Percentiles rank a stretch among this genome's conserved stretches.
These are phyloP conservation scores for Eulemur mongoz DNA, from an alignment of 2,797 vertebrate species.

Conservation along the genomic window DNA sequence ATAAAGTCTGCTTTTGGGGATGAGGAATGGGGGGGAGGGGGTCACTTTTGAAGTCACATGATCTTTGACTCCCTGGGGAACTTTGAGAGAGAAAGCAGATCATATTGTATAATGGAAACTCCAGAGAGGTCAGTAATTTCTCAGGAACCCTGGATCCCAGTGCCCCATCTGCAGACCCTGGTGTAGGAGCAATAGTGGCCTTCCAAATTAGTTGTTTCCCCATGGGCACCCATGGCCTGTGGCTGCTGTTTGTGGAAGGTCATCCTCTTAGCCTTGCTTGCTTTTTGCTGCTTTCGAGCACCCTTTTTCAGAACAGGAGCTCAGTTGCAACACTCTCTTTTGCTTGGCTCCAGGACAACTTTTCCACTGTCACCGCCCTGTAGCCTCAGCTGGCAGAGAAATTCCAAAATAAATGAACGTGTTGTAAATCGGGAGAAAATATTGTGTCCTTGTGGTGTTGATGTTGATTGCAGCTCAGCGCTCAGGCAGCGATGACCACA, in stretches of 20 bases:
- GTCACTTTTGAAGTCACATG: neutral
- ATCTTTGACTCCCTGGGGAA: neutral
- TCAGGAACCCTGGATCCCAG: neutral
- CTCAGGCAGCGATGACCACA: conserved; percentile 82
- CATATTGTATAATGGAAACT: neutral
- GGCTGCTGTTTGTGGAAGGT: conserved; percentile 63
- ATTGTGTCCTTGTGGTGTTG: conserved; percentile 87
- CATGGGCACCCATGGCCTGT: neutral
- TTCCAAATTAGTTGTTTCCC: neutral
- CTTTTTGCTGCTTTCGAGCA: conserved; percentile 79
- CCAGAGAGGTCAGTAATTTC: neutral
- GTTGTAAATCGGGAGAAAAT: conserved; percentile 88
- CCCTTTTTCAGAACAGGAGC: conserved; percentile 82
- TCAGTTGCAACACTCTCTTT: conserved; percentile 86
- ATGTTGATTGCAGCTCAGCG: conserved; percentile 86
- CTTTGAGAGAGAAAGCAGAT: conserved; percentile 39
- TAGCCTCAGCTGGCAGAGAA: conserved; percentile 86
- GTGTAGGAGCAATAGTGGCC: neutral
- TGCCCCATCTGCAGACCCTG: neutral
- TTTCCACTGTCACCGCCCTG: conserved; percentile 86
- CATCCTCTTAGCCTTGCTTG: conserved; percentile 74
- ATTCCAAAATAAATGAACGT: conserved; percentile 88
- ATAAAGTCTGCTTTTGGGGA: neutral
- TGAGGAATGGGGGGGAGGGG: no score
- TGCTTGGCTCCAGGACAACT: conserved; percentile 86